Base-by-base conservation (phyloP, 2,888 invertebrate species). In the Mimumesa dahlbomi region DNA sequence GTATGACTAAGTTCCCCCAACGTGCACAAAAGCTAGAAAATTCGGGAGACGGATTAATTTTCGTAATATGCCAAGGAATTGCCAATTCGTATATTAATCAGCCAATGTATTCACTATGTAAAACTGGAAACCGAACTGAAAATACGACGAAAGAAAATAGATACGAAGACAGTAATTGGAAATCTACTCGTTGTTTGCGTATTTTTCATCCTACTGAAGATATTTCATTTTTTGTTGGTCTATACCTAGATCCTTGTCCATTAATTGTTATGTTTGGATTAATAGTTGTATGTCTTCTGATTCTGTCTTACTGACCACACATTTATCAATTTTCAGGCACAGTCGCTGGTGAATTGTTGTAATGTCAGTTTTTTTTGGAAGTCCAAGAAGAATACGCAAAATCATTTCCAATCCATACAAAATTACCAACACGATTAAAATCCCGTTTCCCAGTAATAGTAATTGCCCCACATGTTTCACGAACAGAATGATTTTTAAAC, bases 281-380 rank as follows among this genome's bases (percentile, higher is more conserved):
- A n/a, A n/a, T n/a, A n/a, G n/a, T n/a, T n/a, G n/a, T 25, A 25
- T 25, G 11, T 36, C 11, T 36, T 11, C 13, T 13, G 11, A 5
- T 25, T 25, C 7, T 25, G 3, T 25, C 7, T 25, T 3, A 25
- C 25, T 25, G 25, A 25, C 7, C 25, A 25, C 3, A 25, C 25
- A 25, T 7, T 25, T 25, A 6, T 38, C 19, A 9, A 48, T 54
- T 54, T 62, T 62, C 62, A 62, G 62, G 48, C 2, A 16, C 31
- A 9, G 22, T 13, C 19, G 29, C 11, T 16, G 18, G 18, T 7
- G n/a, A 22, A 19, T 14, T 9, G 19, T 14, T 18, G 18, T 11
- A 9, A 6, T 21, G n/a, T 40, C 5, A 16, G 14, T 13, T 42
- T 43, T 31, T 16, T 21, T 25, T 45, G 11, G 4, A 54, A 11